A percentile compares a stretch with the other conserved stretches of the same genome.
phyloP scores from a whole-genome alignment of 1,140 invertebrate genomes.

The Danaus plexippus region DNA sequence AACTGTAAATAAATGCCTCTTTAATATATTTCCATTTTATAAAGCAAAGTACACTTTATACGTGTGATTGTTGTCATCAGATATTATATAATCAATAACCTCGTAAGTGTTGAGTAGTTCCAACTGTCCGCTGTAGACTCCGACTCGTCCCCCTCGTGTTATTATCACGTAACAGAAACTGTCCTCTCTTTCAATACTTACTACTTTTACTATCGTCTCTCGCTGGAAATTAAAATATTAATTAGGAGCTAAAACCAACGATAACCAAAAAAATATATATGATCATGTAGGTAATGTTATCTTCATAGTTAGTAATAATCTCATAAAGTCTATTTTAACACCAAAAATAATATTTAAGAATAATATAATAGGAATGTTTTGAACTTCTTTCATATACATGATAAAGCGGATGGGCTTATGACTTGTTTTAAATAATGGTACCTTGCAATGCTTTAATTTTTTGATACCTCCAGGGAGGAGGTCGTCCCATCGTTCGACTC shows the following conservation, averaged over 20 bases:
- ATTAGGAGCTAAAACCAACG: no score
- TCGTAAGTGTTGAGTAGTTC: slow-evolving; percentile 66
- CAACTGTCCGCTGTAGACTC: slow-evolving; percentile 68
- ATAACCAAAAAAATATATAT: no score
- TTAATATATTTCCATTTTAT: no score
- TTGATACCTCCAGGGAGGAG: slow-evolving; percentile 10
- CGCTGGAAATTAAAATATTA: slow-evolving; percentile 48
- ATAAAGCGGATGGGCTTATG: neutral
- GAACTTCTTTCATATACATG: neutral
- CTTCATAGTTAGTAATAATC: no score
- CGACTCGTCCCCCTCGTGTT: slow-evolving; percentile 69
- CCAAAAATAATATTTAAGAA: no score
- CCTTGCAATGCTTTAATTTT: slow-evolving; percentile 43
- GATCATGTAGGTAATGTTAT: no score
- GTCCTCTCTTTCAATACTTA: slow-evolving; percentile 64
- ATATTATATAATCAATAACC: slow-evolving; percentile 19
- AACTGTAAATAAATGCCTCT: no score
- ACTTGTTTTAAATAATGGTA: slow-evolving; percentile 9
- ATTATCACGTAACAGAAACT: slow-evolving; percentile 73
- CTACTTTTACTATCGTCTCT: slow-evolving; percentile 71
- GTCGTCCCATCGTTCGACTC: slow-evolving; percentile 31
- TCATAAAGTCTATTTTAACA: no score
- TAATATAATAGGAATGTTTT: no score
- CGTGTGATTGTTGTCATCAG: no score
- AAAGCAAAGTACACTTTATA: no score